Conservation (phyloP, 1,140 invertebrate genomes). For the Panagrolaimus sp. region DNA sequence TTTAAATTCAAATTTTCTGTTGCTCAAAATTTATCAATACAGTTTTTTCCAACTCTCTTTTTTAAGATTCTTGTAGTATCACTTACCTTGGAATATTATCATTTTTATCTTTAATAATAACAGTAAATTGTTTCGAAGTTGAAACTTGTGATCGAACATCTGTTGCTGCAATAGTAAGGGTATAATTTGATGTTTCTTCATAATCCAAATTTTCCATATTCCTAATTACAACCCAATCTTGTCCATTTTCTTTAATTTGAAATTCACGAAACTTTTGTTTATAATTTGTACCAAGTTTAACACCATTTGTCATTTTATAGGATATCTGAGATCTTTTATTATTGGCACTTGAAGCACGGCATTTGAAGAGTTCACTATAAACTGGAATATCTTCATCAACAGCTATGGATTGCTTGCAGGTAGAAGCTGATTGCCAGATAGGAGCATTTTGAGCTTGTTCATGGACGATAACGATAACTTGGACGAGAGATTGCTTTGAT, state of each 20-base stretch:
- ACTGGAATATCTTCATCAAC: conserved; percentile 38
- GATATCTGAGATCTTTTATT: conserved; percentile 36
- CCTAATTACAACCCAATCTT: conserved; percentile 47
- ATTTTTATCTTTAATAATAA: conserved; percentile 47
- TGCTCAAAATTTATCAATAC: too few species aligned
- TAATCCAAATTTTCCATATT: conserved; percentile 54
- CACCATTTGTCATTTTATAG: conserved; percentile 50
- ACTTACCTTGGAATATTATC: conserved; percentile 44
- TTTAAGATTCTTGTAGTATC: too few species aligned
- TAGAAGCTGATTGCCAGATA: conserved; percentile 29
- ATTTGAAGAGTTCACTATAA: conserved; percentile 40
- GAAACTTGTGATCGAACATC: conserved; percentile 24
- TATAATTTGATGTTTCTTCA: conserved; percentile 51
- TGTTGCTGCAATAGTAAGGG: conserved; percentile 52
- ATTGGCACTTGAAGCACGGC: conserved; percentile 39
- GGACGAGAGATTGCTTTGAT: conserved; percentile 28
- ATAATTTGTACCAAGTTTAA: conserved; percentile 39
- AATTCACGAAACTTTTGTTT: conserved; percentile 53
- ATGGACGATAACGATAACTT: conserved; percentile 46
- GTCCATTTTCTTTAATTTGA: conserved; percentile 41
- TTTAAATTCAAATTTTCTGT: too few species aligned
- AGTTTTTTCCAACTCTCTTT: too few species aligned
- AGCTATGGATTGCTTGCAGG: conserved; percentile 29
- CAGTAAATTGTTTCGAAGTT: conserved; percentile 38
- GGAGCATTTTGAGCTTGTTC: conserved; percentile 48